These are phyloP conservation scores for Brachyistius frenatus DNA, from an alignment of 2,113 vertebrate genomes.

Conservation along the genomic window DNA sequence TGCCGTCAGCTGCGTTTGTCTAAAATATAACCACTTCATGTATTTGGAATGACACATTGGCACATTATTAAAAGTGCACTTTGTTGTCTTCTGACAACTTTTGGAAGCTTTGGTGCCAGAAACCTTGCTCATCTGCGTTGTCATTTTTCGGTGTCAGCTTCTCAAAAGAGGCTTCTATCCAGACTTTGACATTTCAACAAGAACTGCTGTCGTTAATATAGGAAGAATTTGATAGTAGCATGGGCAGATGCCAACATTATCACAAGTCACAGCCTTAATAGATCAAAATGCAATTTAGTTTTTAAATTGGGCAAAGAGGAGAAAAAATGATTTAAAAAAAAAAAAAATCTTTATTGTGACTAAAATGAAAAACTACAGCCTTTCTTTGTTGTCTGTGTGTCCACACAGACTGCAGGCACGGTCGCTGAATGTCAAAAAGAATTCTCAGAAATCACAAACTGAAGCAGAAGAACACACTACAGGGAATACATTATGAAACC, in stretches of 20 bases:
- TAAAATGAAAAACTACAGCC: background rate
- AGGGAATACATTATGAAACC: background rate
- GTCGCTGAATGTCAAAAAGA: background rate
- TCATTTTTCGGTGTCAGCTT: conserved; percentile 1
- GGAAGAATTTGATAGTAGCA: background rate
- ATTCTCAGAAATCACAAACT: background rate
- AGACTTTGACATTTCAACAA: conserved; percentile 12
- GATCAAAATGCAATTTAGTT: background rate
- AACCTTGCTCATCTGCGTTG: background rate
- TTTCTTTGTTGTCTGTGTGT: background rate
- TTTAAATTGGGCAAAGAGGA: background rate
- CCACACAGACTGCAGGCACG: background rate
- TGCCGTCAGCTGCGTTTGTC: conserved; percentile 11
- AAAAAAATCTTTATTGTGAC: background rate
- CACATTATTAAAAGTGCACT: conserved; percentile 13
- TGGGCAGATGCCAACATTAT: background rate
- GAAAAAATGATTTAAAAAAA: background rate
- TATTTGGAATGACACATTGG: background rate
- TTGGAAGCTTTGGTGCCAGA: background rate
- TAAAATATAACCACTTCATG: conserved; percentile 7
- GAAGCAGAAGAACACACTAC: background rate
- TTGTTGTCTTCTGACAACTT: conserved; percentile 26
- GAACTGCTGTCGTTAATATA: background rate
- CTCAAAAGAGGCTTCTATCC: background rate
- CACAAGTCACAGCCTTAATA: background rate